Conservation (phyloP, 2,113 vertebrate species). For the Platysternon megacephalum region DNA sequence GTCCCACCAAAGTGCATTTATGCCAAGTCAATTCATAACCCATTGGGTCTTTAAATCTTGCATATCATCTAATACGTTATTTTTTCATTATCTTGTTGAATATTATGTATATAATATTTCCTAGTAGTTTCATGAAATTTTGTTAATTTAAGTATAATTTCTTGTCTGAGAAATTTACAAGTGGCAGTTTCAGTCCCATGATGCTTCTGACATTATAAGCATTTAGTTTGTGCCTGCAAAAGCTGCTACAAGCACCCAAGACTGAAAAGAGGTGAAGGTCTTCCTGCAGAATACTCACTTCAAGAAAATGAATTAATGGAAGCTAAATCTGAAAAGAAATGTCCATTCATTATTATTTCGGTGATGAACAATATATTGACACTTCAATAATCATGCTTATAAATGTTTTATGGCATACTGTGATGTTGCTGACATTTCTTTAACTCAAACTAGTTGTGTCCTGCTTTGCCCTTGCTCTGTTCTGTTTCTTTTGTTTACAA, state of each 20-base stretch:
- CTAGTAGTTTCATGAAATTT: not conserved
- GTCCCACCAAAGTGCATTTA: not conserved
- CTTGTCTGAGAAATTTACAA: not conserved
- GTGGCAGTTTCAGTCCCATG: not conserved
- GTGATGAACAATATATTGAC: not conserved
- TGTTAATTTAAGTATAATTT: not conserved
- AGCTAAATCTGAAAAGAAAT: not conserved
- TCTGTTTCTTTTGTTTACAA: not conserved
- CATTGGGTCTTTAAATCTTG: not conserved
- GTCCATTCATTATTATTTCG: not conserved
- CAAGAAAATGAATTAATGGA: not conserved
- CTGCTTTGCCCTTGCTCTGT: not conserved
- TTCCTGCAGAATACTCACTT: not conserved
- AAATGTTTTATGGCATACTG: not conserved
- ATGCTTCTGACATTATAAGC: not conserved
- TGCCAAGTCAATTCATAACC: not conserved
- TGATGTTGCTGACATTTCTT: not conserved
- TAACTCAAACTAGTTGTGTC: not conserved
- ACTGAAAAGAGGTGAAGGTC: not conserved
- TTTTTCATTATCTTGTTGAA: not conserved
- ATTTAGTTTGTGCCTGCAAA: not conserved
- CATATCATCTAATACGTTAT: not conserved
- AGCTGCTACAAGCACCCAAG: not conserved
- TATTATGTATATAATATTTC: not conserved
- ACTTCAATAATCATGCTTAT: not conserved